Conservation (phyloP, 2,113 vertebrate genomes). For the Podarcis raffonei region DNA sequence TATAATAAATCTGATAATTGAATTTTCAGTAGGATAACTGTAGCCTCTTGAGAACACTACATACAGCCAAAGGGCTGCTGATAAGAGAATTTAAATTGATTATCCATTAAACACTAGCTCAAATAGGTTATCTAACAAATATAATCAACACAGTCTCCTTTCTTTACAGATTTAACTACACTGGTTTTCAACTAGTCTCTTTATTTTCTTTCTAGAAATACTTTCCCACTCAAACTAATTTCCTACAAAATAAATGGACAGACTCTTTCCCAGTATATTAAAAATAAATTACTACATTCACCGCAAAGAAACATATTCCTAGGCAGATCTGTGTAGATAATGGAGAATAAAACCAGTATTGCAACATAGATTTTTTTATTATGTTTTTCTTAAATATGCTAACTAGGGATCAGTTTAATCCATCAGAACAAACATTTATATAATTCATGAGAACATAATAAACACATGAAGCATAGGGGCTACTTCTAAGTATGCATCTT, state of each 20-base stretch:
- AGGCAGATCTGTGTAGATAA: neutral
- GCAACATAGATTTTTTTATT: neutral
- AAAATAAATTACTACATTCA: constrained; percentile 1
- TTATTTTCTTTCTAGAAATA: neutral
- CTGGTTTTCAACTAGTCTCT: constrained; percentile 20
- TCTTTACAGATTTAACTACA: constrained; percentile 61
- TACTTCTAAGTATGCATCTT: neutral
- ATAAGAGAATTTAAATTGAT: constrained; percentile 67
- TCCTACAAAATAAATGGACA: neutral
- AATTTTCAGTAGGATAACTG: constrained; percentile 31
- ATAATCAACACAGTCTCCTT: constrained; percentile 58
- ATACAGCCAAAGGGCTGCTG: constrained; percentile 57
- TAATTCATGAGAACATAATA: neutral
- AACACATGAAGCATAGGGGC: neutral
- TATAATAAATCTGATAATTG: constrained; percentile 47
- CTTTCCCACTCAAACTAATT: neutral
- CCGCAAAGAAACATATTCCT: neutral
- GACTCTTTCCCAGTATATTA: neutral
- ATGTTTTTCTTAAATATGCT: constrained; percentile 13
- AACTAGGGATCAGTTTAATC: neutral
- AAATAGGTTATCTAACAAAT: constrained; percentile 65
- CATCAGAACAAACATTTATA: neutral
- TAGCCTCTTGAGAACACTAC: constrained; percentile 57
- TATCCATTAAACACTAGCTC: constrained; percentile 66
- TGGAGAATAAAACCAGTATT: neutral